These are phyloP conservation scores for Triops longicaudatus DNA, from an alignment of 1,140 invertebrate species.

Conservation along the genomic window DNA sequence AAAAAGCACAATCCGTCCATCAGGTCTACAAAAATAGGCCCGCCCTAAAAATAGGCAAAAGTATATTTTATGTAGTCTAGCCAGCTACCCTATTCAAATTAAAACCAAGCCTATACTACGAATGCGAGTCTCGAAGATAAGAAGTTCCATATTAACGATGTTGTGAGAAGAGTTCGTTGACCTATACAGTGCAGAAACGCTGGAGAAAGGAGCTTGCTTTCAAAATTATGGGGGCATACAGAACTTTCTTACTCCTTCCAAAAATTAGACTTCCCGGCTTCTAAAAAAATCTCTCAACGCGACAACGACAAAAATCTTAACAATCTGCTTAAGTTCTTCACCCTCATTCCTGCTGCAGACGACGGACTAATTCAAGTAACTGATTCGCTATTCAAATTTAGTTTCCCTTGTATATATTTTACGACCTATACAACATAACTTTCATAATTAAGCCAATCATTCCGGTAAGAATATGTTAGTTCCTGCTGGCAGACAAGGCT, in stretches of 20 bases:
- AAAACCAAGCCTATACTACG: neutral
- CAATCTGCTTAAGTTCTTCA: no score
- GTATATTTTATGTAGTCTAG: neutral
- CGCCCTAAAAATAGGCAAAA: neutral
- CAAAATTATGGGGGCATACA: neutral
- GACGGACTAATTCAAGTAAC: no score
- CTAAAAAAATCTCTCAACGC: neutral
- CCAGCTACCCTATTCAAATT: neutral
- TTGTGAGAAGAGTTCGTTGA: conserved; percentile 6
- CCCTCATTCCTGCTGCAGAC: no score
- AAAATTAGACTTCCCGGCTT: neutral
- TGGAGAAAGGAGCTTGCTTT: neutral
- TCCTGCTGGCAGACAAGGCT: no score
- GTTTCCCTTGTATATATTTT: no score
- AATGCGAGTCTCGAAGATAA: neutral
- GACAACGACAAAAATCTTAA: neutral
- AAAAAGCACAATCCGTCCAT: neutral
- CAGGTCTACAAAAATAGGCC: neutral
- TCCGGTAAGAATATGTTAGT: no score
- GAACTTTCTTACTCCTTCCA: neutral
- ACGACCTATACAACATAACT: no score
- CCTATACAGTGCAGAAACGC: neutral
- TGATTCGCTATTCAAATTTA: no score
- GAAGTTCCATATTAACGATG: neutral
- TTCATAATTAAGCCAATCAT: no score